A percentile compares a stretch with the other conserved stretches of the same genome.
These are phyloP conservation scores for Nylanderia fulva DNA, from an alignment of 1,140 invertebrate genomes.

Conservation along the genomic window DNA sequence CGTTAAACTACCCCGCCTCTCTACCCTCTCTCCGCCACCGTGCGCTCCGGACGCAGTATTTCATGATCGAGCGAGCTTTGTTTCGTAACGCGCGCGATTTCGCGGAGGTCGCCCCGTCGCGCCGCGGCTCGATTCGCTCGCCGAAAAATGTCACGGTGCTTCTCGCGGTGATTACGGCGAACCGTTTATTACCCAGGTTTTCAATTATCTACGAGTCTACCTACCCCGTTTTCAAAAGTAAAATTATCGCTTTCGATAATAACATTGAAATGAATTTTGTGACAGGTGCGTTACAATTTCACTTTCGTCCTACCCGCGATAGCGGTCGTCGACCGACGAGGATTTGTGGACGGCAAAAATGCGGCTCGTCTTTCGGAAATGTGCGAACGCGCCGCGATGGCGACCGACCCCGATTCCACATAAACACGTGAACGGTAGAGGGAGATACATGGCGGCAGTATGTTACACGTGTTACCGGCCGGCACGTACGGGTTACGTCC, in stretches of 20 bases:
- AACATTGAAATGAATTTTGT: neutral
- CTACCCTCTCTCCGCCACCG: slow-evolving; percentile 7
- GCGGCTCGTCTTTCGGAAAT: slow-evolving; percentile 68
- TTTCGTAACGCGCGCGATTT: slow-evolving; percentile 69
- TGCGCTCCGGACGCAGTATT: slow-evolving; percentile 73
- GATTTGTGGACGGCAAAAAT: slow-evolving; percentile 58
- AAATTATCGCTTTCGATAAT: too few relatives aligned
- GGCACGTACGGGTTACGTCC: slow-evolving; percentile 85
- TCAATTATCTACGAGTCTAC: slow-evolving; percentile 25
- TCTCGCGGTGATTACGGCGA: slow-evolving; percentile 27
- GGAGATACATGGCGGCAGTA: slow-evolving; percentile 84
- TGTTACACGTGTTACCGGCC: slow-evolving; percentile 85
- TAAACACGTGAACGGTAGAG: slow-evolving; percentile 80
- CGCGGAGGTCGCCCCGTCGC: slow-evolving; percentile 59
- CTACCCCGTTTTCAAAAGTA: too few relatives aligned
- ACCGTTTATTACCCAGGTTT: slow-evolving; percentile 34
- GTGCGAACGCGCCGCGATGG: slow-evolving; percentile 78
- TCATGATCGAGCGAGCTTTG: slow-evolving; percentile 81
- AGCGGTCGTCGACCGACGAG: slow-evolving; percentile 42
- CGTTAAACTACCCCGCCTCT: slow-evolving; percentile 53
- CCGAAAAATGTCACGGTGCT: slow-evolving; percentile 50
- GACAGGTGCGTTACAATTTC: slow-evolving; percentile 26
- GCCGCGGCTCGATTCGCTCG: slow-evolving; percentile 54
- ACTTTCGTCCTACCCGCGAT: slow-evolving; percentile 38
- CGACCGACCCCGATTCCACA: slow-evolving; percentile 74